Conservation (phyloP, 2,797 vertebrate genomes). For the Brotogeris chrysoptera region DNA sequence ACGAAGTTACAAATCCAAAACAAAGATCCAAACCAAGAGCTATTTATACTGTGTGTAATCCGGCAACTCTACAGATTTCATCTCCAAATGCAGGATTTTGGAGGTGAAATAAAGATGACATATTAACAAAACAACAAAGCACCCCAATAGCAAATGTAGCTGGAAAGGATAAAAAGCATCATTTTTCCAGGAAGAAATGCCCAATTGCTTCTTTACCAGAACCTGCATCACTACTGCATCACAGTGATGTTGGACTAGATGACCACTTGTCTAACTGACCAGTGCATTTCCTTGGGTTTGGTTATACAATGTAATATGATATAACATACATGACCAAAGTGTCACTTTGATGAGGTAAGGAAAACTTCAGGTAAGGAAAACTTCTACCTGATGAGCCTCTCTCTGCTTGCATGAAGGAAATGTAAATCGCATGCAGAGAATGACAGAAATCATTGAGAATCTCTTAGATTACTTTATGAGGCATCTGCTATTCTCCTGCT, state of each 20-base stretch:
- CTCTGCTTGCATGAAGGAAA: not conserved
- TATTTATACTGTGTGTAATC: not conserved
- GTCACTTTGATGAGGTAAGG: not conserved
- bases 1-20: not conserved
- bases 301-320: not conserved
- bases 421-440: not conserved
- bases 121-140: not conserved
- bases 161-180: not conserved
- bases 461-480: not conserved
- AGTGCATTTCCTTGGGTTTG: not conserved
- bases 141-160: not conserved
- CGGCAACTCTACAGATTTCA: not conserved
- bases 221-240: not conserved
- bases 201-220: not conserved
- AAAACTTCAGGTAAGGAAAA: not conserved
- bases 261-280: not conserved
- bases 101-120: not conserved
- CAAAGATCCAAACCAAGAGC: not conserved
- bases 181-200: not conserved
- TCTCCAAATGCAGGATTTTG: not conserved
- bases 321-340: accelerated
- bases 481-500: not conserved
- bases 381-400: not conserved
- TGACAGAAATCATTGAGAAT: not conserved
- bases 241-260: not conserved